Conservation (phyloP, 2,888 invertebrate species). For the Sarcophaga rosellei region DNA sequence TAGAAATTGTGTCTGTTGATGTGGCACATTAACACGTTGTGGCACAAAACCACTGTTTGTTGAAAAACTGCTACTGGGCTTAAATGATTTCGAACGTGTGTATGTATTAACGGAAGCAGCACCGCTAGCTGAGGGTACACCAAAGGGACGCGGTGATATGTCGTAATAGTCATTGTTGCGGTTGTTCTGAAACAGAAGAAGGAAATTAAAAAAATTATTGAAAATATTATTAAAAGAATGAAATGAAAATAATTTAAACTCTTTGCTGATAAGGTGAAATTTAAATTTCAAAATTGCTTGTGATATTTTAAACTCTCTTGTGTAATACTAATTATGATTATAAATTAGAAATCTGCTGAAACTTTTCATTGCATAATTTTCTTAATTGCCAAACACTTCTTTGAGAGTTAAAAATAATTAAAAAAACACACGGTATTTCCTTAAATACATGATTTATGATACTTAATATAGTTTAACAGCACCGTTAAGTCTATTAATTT, state of each 20-base stretch:
- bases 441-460: no score
- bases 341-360: no score
- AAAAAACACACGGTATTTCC: no score
- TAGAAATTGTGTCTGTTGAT: conserved; percentile 80
- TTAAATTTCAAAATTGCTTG: no score
- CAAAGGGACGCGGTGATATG: conserved; percentile 81
- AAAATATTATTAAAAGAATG: not conserved
- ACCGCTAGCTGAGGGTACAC: conserved; percentile 70
- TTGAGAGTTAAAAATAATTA: not conserved
- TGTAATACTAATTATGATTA: no score
- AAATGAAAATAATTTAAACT: not conserved
- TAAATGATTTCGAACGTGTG: conserved; percentile 77
- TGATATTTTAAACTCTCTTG: no score
- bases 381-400: not conserved
- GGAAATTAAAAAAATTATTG: not conserved
- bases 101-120: conserved; percentile 67
- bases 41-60: conserved; percentile 73
- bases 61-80: conserved; percentile 71
- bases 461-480: no score
- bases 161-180: conserved; percentile 80
- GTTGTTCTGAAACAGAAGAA: conserved; percentile 74
- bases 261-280: no score
- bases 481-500: not conserved
- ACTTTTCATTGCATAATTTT: not conserved
- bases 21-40: conserved; percentile 79